A percentile compares a stretch with the other conserved stretches of the same genome.
Conservation (phyloP, 2,888 invertebrate species). For the Omphaloscelis lunosa region DNA sequence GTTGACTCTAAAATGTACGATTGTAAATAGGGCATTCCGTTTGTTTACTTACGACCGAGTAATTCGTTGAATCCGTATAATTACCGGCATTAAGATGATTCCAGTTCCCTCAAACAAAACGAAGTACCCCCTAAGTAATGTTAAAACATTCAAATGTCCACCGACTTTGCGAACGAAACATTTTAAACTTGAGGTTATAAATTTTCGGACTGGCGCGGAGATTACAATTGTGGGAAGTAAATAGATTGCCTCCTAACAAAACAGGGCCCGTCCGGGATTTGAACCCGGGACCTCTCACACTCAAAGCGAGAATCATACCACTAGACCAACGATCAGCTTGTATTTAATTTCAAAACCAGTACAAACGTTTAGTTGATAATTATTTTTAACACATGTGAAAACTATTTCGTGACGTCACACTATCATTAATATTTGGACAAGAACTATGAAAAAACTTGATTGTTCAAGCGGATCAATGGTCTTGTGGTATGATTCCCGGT, state of each 20-base stretch:
- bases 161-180: constrained; percentile 70
- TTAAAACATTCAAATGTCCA: constrained; percentile 90
- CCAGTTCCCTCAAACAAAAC: constrained; percentile 81
- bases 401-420: constrained; percentile 23
- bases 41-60: constrained; percentile 90
- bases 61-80: constrained; percentile 90
- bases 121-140: constrained; percentile 86
- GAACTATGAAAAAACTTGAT: neutral
- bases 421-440: neutral
- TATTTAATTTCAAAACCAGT: constrained; percentile 2
- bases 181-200: constrained; percentile 86
- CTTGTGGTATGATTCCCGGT: constrained; percentile 38
- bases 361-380: neutral
- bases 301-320: constrained; percentile 90
- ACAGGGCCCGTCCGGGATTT: constrained; percentile 89
- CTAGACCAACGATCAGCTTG: constrained; percentile 88
- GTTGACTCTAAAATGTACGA: constrained; percentile 84
- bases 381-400: constrained; percentile 18
- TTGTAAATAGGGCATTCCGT: constrained; percentile 88
- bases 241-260: constrained; percentile 73
- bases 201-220: constrained; percentile 79
- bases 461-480: constrained; percentile 26
- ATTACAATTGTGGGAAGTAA: constrained; percentile 78
- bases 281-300: constrained; percentile 90
- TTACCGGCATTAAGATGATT: constrained; percentile 91